Base-by-base conservation (phyloP, 2,113 vertebrate species). In the Cyprinodon variegatus region DNA sequence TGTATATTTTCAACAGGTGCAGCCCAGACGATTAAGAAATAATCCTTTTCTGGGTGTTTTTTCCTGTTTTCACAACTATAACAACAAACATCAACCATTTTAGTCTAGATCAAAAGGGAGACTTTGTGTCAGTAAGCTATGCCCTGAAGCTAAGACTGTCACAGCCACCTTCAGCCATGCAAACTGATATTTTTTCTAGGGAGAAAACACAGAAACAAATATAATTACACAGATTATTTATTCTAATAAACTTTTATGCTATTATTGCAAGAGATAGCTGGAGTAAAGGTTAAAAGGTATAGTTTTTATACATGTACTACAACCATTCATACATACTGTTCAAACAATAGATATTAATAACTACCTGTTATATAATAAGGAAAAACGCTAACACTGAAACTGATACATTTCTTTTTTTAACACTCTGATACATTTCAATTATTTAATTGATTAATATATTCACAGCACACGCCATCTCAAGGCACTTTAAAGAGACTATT, bases 161-260 rank as follows among this genome's bases (percentile, higher is more conserved):
- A 89, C 65, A 86, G 83, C 87, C 88, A 87, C 86, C 90, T 87
- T 88, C 86, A 91, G 73, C 75, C 72, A 79, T 83, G 83, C 87
- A 86, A 77, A 81, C 79, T 73, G 45, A 68, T 81, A 68, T 70
- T 78, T 70, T 68, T 5, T 0, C 0, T 13, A 81, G 20, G 39
- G 10, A 11, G 50, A 20, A 68, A 10, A 77, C 20, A 62, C 64
- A 79, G 40, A 61, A 46, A 59, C 41, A 65, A 57, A 68, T 57
- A 80, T 48, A 65, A 22, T 61, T 29, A 70, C 46, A 68, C 2
- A 17, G 14, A n/a, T 4, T 36, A 17, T 45, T 1, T 4, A 57
- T 67, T 20, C 29, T 37, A 48, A 11, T 13, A 8, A 29, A 20
- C 4, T 1, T 0, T 64, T 41, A 15, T 48, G 53, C 43, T 39